Conservation (phyloP, 2,113 vertebrate species). For the Bubalus kerabau region DNA sequence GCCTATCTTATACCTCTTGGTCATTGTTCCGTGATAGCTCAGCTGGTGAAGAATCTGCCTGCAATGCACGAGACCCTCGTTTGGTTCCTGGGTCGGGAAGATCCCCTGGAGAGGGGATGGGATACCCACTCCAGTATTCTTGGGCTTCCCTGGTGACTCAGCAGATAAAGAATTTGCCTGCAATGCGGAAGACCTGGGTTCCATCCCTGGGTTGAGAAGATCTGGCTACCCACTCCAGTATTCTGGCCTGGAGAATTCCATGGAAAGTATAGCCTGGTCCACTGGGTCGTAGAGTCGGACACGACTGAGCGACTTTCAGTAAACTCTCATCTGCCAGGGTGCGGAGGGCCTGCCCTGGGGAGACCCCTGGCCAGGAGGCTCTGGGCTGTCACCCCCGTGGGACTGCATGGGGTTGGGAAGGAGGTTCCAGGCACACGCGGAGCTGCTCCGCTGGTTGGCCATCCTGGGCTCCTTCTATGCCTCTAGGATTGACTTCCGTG, state of each 20-base stretch:
- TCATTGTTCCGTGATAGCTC: background rate
- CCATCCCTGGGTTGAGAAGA: background rate
- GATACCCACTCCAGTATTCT: background rate
- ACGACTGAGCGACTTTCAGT: too few species aligned
- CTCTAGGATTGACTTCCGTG: background rate
- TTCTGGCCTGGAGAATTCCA: background rate
- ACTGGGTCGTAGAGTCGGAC: background rate
- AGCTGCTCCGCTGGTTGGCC: background rate
- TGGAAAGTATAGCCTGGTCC: background rate
- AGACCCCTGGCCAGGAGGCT: background rate
- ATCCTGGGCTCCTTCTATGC: background rate
- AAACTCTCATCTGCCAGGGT: background rate
- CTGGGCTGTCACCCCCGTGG: background rate
- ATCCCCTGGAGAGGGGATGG: background rate
- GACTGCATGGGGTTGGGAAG: background rate
- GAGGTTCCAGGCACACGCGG: background rate
- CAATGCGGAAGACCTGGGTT: background rate
- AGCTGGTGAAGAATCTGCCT: fast-evolving
- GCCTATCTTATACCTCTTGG: background rate
- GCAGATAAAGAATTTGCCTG: background rate
- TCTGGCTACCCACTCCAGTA: background rate
- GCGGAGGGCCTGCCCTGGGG: background rate
- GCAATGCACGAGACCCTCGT: background rate
- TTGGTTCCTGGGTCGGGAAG: background rate
- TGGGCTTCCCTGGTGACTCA: background rate